These are phyloP conservation scores for Varecia variegata DNA, from an alignment of 2,797 vertebrate species.

Conservation along the genomic window DNA sequence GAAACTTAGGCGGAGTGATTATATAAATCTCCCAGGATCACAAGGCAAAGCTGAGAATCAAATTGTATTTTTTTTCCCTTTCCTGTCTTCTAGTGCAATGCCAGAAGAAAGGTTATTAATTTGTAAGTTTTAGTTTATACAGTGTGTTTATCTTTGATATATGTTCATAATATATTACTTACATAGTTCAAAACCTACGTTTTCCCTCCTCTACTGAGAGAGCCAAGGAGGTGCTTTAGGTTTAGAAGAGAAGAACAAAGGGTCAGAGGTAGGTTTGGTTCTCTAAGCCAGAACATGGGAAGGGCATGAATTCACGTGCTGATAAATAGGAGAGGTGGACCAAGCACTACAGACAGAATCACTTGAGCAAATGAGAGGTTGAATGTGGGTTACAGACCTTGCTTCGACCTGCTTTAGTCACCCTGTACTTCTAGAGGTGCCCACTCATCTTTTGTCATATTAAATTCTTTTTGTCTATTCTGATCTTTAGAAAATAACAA, in stretches of 20 bases:
- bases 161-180: neutral
- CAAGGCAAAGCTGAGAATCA: slow-evolving; percentile 10
- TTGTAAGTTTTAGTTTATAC: neutral
- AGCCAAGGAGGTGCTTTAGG: neutral
- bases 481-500: neutral
- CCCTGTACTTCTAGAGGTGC: neutral
- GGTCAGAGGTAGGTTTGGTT: neutral
- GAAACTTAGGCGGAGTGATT: neutral
- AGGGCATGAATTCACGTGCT: neutral
- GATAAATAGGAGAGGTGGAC: neutral
- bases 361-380: neutral
- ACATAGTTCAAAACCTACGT: neutral
- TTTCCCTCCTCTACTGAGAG: neutral
- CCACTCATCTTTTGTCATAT: neutral
- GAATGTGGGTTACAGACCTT: neutral
- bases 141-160: neutral
- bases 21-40: neutral
- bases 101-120: neutral
- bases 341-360: neutral
- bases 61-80: neutral
- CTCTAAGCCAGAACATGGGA: neutral
- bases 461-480: neutral
- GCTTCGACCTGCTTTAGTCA: neutral
- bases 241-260: neutral
- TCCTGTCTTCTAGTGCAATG: neutral